These are phyloP conservation scores for Timandra comae DNA, from an alignment of 2,888 invertebrate genomes.

Conservation along the genomic window DNA sequence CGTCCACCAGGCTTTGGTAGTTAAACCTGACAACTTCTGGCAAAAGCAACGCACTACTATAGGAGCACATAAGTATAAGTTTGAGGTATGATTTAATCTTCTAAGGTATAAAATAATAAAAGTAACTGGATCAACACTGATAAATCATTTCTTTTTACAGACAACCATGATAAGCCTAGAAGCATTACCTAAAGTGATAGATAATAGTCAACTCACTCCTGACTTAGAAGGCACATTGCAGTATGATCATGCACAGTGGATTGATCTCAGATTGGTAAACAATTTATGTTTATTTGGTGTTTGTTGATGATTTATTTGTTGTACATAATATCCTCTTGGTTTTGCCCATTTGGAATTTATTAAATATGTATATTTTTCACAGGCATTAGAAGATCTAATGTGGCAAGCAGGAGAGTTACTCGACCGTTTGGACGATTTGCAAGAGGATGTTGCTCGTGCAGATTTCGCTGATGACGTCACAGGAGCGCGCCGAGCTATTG, in stretches of 20 bases:
- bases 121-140: not conserved
- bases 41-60: constrained; percentile 98
- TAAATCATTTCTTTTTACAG: constrained; percentile 70
- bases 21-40: constrained; percentile 99
- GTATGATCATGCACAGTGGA: constrained; percentile 98
- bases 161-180: constrained; percentile 98
- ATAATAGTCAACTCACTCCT: constrained; percentile 92
- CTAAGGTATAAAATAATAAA: not conserved
- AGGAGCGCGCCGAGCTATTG: constrained; percentile 93
- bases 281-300: no score
- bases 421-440: constrained; percentile 93
- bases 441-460: constrained; percentile 93
- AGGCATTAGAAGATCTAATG: constrained; percentile 94
- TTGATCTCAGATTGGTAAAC: constrained; percentile 88
- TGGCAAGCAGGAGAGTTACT: constrained; percentile 97
- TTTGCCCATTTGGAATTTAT: no score
- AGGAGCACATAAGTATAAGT: constrained; percentile 98
- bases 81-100: constrained; percentile 82
- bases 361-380: no score
- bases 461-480: constrained; percentile 97
- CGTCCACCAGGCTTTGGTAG: constrained; percentile 96
- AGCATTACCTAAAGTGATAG: constrained; percentile 94
- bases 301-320: no score
- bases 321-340: no score
- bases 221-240: constrained; percentile 95